Conservation (phyloP, 1,140 invertebrate genomes). For the Hyposmocoma kahamanoa region DNA sequence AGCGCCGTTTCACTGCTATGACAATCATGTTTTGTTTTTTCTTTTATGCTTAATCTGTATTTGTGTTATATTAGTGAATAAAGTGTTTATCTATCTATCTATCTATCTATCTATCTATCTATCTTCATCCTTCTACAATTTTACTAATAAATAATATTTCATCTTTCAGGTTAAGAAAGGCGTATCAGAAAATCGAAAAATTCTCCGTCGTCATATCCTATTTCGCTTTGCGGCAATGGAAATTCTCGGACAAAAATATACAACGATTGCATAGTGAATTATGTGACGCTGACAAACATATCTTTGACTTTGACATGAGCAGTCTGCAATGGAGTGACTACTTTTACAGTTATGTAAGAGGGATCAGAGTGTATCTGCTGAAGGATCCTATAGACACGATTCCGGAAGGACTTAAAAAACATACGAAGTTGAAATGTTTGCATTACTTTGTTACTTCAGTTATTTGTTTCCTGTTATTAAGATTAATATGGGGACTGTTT, state of each 20-base stretch:
- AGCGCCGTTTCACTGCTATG: too few relatives aligned
- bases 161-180: slow-evolving; percentile 81
- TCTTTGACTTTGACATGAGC: slow-evolving; percentile 76
- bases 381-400: slow-evolving; percentile 76
- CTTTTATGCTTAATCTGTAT: too few relatives aligned
- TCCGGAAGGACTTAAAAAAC: slow-evolving; percentile 30
- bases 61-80: too few relatives aligned
- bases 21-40: too few relatives aligned
- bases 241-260: slow-evolving; percentile 81
- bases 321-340: slow-evolving; percentile 76
- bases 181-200: slow-evolving; percentile 83
- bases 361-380: slow-evolving; percentile 75
- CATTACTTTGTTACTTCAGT: slow-evolving; percentile 33
- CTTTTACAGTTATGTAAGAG: slow-evolving; percentile 74
- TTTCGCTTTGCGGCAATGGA: slow-evolving; percentile 82
- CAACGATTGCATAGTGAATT: slow-evolving; percentile 59
- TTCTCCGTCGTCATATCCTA: slow-evolving; percentile 81
- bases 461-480: slow-evolving; percentile 19
- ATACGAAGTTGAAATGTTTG: slow-evolving; percentile 22
- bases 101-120: too few relatives aligned
- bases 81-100: too few relatives aligned
- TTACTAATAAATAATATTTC: too few relatives aligned
- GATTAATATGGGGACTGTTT: slow-evolving; percentile 18
- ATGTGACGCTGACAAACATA: slow-evolving; percentile 71
- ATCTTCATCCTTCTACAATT: too few relatives aligned